These are phyloP conservation scores for Drosophila lini DNA, from an alignment of 1,140 invertebrate species.

Conservation along the genomic window DNA sequence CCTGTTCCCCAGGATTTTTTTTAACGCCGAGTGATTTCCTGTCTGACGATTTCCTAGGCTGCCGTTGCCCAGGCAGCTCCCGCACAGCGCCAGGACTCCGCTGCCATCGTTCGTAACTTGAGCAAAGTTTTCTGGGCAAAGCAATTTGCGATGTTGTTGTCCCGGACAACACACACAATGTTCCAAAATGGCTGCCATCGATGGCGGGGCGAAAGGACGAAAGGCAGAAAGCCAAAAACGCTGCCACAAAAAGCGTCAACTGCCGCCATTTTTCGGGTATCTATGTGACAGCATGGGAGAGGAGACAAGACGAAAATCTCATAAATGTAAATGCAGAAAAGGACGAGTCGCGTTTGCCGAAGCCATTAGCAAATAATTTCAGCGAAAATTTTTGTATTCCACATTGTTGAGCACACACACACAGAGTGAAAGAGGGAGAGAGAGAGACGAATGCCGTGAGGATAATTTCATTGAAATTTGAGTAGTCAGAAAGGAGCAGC, in stretches of 20 bases:
- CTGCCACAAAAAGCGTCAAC: constrained; percentile 33
- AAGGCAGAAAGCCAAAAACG: constrained; percentile 44
- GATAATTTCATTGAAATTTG: constrained; percentile 84
- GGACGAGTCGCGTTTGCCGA: constrained; percentile 52
- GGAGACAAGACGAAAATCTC: constrained; percentile 56
- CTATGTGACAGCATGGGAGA: constrained; percentile 59
- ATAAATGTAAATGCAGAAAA: constrained; percentile 73
- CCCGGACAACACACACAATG: constrained; percentile 51
- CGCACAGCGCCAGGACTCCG: constrained; percentile 6
- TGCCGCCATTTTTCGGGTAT: constrained; percentile 62
- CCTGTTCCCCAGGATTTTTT: neutral
- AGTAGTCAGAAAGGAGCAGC: constrained; percentile 77
- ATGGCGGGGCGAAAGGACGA: constrained; percentile 43
- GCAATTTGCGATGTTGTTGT: constrained; percentile 70
- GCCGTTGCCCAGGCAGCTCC: constrained; percentile 18
- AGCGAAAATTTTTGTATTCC: constrained; percentile 71
- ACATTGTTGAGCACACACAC: constrained; percentile 57
- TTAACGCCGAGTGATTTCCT: constrained; percentile 6
- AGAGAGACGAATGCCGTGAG: constrained; percentile 69
- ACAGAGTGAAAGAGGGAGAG: constrained; percentile 16
- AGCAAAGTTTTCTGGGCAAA: constrained; percentile 64
- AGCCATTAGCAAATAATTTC: constrained; percentile 81
- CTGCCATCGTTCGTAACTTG: constrained; percentile 49
- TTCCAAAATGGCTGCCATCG: constrained; percentile 68
- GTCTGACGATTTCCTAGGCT: constrained; percentile 17